phyloP scores from a whole-genome alignment of 2,888 invertebrate species.

The Sphaerophoria taeniata region DNA sequence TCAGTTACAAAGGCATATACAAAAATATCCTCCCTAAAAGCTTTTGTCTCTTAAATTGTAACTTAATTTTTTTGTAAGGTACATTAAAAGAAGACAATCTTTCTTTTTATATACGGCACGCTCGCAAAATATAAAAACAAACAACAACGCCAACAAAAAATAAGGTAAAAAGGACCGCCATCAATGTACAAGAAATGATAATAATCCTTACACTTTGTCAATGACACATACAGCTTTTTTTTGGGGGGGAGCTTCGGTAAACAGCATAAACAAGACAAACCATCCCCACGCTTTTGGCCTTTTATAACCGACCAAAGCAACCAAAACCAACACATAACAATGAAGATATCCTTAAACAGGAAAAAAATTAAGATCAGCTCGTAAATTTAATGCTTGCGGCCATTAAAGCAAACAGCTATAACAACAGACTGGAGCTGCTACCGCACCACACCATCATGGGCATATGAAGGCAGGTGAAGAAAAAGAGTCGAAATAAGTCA shows the following conservation, averaged over 20 bases:
- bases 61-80: conserved; percentile 36
- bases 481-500: conserved; percentile 39
- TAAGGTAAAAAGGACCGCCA: conserved; percentile 55
- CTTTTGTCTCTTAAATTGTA: conserved; percentile 68
- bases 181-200: conserved; percentile 42
- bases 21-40: conserved; percentile 62
- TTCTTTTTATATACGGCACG: conserved; percentile 42
- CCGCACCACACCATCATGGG: background rate
- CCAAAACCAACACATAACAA: conserved; percentile 16
- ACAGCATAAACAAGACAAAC: background rate
- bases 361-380: conserved; percentile 49
- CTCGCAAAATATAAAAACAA: conserved; percentile 21
- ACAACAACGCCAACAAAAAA: conserved; percentile 12
- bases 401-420: conserved; percentile 58
- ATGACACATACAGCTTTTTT: conserved; percentile 38
- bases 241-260: background rate
- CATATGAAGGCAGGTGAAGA: background rate
- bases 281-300: too few relatives aligned
- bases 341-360: conserved; percentile 32
- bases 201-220: conserved; percentile 57
- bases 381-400: conserved; percentile 67
- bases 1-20: background rate
- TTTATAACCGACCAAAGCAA: background rate
- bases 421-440: background rate
- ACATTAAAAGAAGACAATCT: conserved; percentile 28